phyloP scores from a whole-genome alignment of 2,888 invertebrate species.

The Pardosa pseudoannulata region DNA sequence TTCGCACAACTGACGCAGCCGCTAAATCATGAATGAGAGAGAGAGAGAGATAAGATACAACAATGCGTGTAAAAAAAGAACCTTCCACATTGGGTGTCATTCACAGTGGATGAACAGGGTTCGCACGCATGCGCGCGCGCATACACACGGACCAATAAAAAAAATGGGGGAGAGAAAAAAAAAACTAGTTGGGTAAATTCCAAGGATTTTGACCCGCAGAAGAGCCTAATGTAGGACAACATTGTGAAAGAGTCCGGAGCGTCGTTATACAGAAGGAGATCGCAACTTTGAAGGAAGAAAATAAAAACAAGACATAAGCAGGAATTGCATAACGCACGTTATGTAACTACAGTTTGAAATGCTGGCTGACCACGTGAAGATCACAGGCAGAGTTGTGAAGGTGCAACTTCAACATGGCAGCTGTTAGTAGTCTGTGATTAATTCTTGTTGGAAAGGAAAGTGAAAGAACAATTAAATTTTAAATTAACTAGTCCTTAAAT shows the following conservation, averaged over 20 bases:
- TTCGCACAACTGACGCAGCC: neutral
- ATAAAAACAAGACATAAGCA: neutral
- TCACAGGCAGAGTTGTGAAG: no score
- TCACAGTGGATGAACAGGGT: neutral
- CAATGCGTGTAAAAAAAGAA: neutral
- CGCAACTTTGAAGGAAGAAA: neutral
- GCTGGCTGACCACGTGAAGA: no score
- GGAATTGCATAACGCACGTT: neutral
- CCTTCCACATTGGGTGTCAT: neutral
- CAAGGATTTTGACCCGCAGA: conserved; percentile 50
- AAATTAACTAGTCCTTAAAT: no score
- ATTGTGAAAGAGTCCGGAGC: conserved; percentile 25
- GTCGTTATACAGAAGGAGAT: neutral
- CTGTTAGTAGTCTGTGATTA: no score
- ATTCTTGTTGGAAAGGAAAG: no score
- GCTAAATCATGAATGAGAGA: conserved; percentile 30
- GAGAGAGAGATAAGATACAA: neutral
- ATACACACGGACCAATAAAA: neutral
- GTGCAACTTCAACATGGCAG: no score
- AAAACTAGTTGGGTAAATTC: conserved; percentile 43
- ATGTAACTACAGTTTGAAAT: neutral
- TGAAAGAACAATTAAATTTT: no score
- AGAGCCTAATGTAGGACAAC: conserved; percentile 39
- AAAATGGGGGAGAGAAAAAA: conserved; percentile 4
- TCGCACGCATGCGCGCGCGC: conserved; percentile 10